Evolutionary conservation across 2,888 invertebrate genomes (phyloP), one percentile per base, ranked within the genome.

Genomic region (Drosophila mimica): DNA sequence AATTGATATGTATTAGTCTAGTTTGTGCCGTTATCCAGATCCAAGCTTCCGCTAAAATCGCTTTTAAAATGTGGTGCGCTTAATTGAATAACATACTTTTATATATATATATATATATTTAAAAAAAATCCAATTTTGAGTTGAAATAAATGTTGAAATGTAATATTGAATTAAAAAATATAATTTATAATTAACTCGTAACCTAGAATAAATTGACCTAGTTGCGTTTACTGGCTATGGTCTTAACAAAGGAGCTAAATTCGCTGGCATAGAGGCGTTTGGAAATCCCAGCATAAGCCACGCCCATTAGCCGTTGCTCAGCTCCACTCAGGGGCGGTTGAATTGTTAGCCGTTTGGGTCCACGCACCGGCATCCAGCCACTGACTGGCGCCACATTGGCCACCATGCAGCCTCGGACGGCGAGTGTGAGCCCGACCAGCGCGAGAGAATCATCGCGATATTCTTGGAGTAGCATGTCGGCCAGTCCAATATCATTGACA

Each of bases 291-390:
- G 65, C 69, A 33, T 36, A 65, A 7, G 61, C 51, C 6, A 54
- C 59, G 9, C 83, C 89, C n/a, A 90, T 15, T 0, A 89, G 66
- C 11, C 34, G 63, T 15, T 78, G 76, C 28, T 89, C 81, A 0
- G 54, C 57, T 13, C 54, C 36, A 36, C 74, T 59, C 11, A 70
- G 43, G 31, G 65, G 57, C 0, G 80, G 40, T 4, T 70, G 28
- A 6, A 46, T n/a, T 2, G 65, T 74, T 2, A 80, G 20, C 0
- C 90, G 88, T 60, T 90, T 92, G 53, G 91, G 88, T 7, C 95
- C 96, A 81, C 94, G 94, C 0, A 97, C 95, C 63, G 96, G 96
- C 93, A 95, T 96, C 96, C 97, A 97, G 38, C 95, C 95, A 17
- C 95, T 94, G 2, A 96, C 94, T 20, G 96, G 96, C 31, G 95